These are phyloP conservation scores for Cinclus mexicanus DNA, from an alignment of 2,113 vertebrate genomes.

Conservation along the genomic window DNA sequence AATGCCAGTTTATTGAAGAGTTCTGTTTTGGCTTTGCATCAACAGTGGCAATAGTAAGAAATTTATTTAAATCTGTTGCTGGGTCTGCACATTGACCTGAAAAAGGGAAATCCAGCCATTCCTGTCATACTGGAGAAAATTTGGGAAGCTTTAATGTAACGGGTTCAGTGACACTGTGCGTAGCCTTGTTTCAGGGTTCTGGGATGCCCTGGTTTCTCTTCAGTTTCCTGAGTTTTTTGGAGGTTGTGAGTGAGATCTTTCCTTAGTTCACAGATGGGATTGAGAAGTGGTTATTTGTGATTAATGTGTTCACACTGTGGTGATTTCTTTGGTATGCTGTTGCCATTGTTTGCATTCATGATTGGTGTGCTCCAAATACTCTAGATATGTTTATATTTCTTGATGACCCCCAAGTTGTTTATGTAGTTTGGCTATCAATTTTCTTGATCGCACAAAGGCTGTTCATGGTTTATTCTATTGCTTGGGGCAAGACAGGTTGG, in stretches of 20 bases:
- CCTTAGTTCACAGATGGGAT: background rate
- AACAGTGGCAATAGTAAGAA: background rate
- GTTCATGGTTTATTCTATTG: background rate
- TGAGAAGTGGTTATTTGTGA: background rate
- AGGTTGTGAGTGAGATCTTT: background rate
- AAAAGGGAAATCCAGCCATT: background rate
- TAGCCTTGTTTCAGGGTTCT: background rate
- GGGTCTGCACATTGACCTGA: background rate
- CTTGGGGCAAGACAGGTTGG: background rate
- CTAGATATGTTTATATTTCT: background rate
- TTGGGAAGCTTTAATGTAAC: background rate
- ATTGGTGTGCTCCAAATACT: background rate
- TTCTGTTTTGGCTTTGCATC: background rate
- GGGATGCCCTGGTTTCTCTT: background rate
- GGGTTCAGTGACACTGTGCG: accelerated
- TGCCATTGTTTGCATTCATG: background rate
- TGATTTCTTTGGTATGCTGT: background rate
- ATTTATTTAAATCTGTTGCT: background rate
- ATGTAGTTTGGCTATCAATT: background rate
- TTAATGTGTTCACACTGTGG: background rate
- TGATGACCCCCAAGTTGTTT: background rate
- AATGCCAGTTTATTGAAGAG: background rate
- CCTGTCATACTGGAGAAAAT: background rate
- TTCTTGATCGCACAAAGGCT: background rate
- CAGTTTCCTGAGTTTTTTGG: background rate